A percentile compares a stretch with the other conserved stretches of the same genome.
Evolutionary conservation across 2,888 invertebrate genomes (phyloP).

Genomic region (Campopleginae sp.): DNA sequence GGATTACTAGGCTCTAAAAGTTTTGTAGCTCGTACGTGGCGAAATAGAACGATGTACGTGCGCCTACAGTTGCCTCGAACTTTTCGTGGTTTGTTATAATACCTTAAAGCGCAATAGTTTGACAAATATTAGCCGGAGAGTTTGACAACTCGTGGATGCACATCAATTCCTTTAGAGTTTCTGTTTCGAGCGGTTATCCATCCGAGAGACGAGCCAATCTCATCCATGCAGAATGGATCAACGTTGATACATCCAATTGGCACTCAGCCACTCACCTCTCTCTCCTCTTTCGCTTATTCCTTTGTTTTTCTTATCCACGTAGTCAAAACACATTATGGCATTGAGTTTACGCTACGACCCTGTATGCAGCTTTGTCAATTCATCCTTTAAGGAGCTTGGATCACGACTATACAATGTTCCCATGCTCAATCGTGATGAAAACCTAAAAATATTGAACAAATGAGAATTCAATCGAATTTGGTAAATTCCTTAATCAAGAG

Average conservation of each 20-base stretch:
- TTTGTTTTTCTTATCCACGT: slow-evolving; percentile 37
- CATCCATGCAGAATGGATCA: slow-evolving; percentile 51
- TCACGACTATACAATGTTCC: no score
- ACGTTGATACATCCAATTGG: slow-evolving; percentile 76
- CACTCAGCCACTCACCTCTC: slow-evolving; percentile 71
- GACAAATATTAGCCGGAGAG: slow-evolving; percentile 45
- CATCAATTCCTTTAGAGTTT: slow-evolving; percentile 36
- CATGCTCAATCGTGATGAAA: no score
- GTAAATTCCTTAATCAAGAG: no score
- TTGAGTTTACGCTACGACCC: slow-evolving; percentile 63
- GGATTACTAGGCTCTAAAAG: slow-evolving; percentile 15
- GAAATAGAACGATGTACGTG: not conserved
- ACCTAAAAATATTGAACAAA: no score
- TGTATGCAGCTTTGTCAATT: slow-evolving; percentile 30
- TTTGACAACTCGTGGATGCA: slow-evolving; percentile 23
- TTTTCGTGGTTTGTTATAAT: slow-evolving; percentile 54
- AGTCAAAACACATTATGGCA: slow-evolving; percentile 61
- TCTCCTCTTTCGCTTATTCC: slow-evolving; percentile 25
- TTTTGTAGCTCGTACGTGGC: slow-evolving; percentile 12
- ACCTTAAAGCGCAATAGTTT: slow-evolving; percentile 39
- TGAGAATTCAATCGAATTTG: no score
- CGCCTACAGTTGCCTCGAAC: not conserved
- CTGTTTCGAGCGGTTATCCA: slow-evolving; percentile 22
- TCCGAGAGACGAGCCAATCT: slow-evolving; percentile 36
- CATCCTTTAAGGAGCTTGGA: no score